Percentiles rank a stretch among this genome's conserved stretches.
Evolutionary conservation across 2,888 invertebrate genomes (phyloP).

Genomic region (Microchrysa polita): DNA sequence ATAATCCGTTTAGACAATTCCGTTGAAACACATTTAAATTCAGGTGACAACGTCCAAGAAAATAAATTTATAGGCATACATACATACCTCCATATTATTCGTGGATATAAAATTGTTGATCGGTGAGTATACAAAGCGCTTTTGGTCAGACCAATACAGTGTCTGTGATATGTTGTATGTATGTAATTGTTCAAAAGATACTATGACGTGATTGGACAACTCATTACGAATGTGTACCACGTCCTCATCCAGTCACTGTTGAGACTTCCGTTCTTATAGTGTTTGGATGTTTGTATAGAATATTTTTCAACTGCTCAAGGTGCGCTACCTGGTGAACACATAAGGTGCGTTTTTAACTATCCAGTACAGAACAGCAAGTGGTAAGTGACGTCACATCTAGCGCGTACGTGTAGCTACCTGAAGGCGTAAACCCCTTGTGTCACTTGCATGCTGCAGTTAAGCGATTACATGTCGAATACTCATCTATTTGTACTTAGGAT

Average conservation of each 20-base stretch:
- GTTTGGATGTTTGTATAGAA: conserved; percentile 45
- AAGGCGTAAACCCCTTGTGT: too few relatives aligned
- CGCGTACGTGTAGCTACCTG: too few relatives aligned
- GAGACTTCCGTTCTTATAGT: conserved; percentile 51
- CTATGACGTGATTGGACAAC: conserved; percentile 21
- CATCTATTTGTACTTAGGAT: too few relatives aligned
- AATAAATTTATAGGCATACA: conserved; percentile 50
- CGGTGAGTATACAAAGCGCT: background rate
- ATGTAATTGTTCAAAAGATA: too few relatives aligned
- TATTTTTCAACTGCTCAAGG: conserved; percentile 20
- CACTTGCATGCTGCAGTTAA: too few relatives aligned
- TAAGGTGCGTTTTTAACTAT: too few relatives aligned
- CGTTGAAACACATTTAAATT: conserved; percentile 46
- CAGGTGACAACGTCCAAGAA: conserved; percentile 40
- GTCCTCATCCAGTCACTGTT: conserved; percentile 46
- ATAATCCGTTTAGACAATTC: conserved; percentile 45
- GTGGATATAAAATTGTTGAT: conserved; percentile 41
- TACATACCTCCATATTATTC: conserved; percentile 50
- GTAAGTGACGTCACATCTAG: too few relatives aligned
- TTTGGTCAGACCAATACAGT: background rate
- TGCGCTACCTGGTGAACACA: background rate
- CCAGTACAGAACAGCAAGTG: too few relatives aligned
- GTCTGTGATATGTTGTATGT: too few relatives aligned
- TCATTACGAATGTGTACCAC: conserved; percentile 46
- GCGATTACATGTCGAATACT: too few relatives aligned